phyloP scores from a whole-genome alignment of 1,140 invertebrate species.

The Anoplophora glabripennis region DNA sequence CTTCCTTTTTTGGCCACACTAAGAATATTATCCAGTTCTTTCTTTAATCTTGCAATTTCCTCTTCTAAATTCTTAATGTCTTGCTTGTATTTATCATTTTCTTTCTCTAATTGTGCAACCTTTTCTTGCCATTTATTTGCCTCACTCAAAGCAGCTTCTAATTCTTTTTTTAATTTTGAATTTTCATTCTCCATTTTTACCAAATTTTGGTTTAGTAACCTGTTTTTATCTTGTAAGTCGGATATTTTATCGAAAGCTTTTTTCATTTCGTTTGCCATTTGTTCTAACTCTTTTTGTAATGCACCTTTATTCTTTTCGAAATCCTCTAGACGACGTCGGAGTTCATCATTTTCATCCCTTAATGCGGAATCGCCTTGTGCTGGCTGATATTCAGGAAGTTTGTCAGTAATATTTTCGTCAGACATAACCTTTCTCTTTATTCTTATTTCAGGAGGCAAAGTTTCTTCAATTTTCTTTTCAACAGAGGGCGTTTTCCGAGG shows the following conservation, averaged over 20 bases:
- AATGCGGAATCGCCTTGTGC: background rate
- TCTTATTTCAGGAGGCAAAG: too few relatives aligned
- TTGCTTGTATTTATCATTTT: conserved; percentile 2
- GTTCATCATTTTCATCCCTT: conserved; percentile 20
- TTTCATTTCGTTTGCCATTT: conserved; percentile 9
- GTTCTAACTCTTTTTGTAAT: conserved; percentile 21
- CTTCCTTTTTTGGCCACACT: background rate
- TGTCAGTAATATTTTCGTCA: conserved; percentile 17
- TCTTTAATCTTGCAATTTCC: conserved; percentile 20
- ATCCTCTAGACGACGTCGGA: conserved; percentile 13
- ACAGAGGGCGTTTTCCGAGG: background rate
- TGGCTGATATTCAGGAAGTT: conserved; percentile 16
- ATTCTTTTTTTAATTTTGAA: conserved; percentile 25
- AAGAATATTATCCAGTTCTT: conserved; percentile 17
- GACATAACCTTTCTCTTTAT: too few relatives aligned
- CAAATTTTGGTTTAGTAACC: conserved; percentile 18
- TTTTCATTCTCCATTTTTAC: conserved; percentile 21
- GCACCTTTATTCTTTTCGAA: conserved; percentile 17
- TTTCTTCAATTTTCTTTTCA: conserved; percentile 14
- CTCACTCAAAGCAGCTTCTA: conserved; percentile 10
- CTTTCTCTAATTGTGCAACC: background rate
- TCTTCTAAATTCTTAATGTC: background rate
- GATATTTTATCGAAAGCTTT: conserved; percentile 6
- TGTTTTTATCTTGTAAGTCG: conserved; percentile 19
- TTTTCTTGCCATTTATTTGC: background rate